Base-by-base conservation (phyloP, 2,113 vertebrate species). In the Proterorhinus semilunaris region DNA sequence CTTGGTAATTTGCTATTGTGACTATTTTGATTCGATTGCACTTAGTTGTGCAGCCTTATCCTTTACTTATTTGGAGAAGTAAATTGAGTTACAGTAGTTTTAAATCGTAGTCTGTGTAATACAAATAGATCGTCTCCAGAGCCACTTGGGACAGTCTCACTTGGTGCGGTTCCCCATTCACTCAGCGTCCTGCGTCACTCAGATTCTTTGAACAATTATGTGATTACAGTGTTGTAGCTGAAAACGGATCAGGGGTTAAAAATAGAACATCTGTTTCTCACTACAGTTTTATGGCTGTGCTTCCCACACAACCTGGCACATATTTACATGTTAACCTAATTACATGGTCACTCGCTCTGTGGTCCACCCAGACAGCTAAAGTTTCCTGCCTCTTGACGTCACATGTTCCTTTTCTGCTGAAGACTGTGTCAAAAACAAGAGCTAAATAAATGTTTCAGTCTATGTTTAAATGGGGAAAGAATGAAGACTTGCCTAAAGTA, bases 301-400 rank as follows among this genome's bases (percentile, higher is more conserved):
- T 87, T 89, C 88, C 89, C 91, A 91, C 85, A 88, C 83, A 88
- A 82, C 83, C 87, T 82, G 83, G 82, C 83, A 83, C 80, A 69
- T 82, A 91, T 91, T 92, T 90, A 79, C 89, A 91, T 88, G 84
- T 80, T 86, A 87, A 87, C 88, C 86, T 92, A 93, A 93, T 93
- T 91, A 91, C 76, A 93, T 72, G 84, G 81, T 74, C 54, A 72
- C 80, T 87, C 71, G 81, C 87, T 86, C 86, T 90, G 88, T 46
- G 92, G 91, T 89, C 70, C 71, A 49, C 63, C 73, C 84, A 91
- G 88, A 86, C 87, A 67, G 85, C 83, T 85, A 76, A 78, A 82
- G 85, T 91, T 92, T 92, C 90, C 89, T 93, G 85, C 78, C 74
- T 84, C 66, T 88, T 92, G 87, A 92, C 86, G 90, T 92, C 91